phyloP scores from a whole-genome alignment of 2,888 invertebrate species.

The Pyrrhosoma nymphula region DNA sequence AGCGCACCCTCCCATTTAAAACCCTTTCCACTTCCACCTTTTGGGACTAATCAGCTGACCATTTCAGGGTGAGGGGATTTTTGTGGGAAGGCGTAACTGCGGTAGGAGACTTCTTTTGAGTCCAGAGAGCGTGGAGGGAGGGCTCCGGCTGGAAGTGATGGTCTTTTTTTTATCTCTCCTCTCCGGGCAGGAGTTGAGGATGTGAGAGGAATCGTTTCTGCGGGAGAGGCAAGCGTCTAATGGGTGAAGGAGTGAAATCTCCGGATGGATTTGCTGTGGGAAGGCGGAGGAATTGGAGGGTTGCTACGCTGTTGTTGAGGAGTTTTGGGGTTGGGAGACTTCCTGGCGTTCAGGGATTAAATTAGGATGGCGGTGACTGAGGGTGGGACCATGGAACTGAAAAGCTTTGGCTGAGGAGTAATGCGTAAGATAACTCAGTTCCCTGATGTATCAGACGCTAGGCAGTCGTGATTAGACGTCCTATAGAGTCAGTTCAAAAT shows the following conservation, averaged over 20 bases:
- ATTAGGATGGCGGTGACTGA: background rate
- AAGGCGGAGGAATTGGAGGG: background rate
- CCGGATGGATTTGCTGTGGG: background rate
- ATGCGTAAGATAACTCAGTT: background rate
- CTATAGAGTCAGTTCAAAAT: no score
- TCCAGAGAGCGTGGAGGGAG: background rate
- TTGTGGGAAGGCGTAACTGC: conserved; percentile 48
- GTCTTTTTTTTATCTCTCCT: background rate
- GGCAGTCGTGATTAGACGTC: no score
- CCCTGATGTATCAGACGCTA: no score
- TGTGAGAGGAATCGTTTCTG: background rate
- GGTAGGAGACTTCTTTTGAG: background rate
- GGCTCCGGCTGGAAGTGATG: conserved; percentile 2
- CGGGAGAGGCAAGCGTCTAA: background rate
- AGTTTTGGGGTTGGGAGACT: background rate
- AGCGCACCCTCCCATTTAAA: background rate
- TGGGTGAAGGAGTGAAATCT: background rate
- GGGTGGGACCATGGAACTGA: background rate
- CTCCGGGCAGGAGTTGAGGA: background rate
- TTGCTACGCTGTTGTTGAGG: background rate
- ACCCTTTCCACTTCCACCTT: conserved; percentile 8
- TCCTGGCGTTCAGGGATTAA: background rate
- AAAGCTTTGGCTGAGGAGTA: background rate
- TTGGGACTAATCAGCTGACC: conserved; percentile 49
- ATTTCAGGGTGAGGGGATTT: background rate